Evolutionary conservation across 2,797 vertebrate species (phyloP).

Genomic region (Sebastolobus altivelis): DNA sequence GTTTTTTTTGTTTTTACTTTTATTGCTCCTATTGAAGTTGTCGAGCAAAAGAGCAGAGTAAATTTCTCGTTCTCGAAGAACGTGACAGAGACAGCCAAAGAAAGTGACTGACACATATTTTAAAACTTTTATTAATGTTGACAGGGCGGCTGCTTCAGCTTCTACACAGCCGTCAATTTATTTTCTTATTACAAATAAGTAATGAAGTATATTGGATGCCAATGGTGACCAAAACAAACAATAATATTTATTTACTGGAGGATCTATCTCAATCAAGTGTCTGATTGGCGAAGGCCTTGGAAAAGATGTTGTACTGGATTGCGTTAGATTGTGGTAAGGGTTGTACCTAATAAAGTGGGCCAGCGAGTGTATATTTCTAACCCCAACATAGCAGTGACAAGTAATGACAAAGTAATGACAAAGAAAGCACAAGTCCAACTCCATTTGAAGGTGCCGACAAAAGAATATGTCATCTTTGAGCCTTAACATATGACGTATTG

Average conservation of each 20-base stretch:
- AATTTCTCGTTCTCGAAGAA: background rate
- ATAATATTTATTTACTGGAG: constrained; percentile 24
- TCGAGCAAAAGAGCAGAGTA: background rate
- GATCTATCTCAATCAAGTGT: constrained; percentile 36
- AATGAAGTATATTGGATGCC: constrained; percentile 14
- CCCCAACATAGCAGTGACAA: background rate
- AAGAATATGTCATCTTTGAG: no score
- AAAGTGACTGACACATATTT: background rate
- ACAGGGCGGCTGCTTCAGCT: background rate
- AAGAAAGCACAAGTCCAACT: background rate
- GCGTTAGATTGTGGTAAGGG: background rate
- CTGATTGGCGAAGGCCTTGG: constrained; percentile 6
- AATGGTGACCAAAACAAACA: constrained; percentile 21
- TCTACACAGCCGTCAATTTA: background rate
- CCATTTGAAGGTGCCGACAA: background rate
- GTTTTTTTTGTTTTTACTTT: background rate
- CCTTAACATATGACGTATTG: background rate
- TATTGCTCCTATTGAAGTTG: constrained; percentile 1
- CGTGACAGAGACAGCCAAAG: background rate
- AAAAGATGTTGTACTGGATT: background rate
- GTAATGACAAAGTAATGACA: background rate
- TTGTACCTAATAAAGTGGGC: background rate
- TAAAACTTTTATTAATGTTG: constrained; percentile 1
- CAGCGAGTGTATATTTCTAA: background rate
- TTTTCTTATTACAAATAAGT: constrained; percentile 35